These are phyloP conservation scores for Eucriotettix oculatus DNA, from an alignment of 2,888 invertebrate species.

Conservation along the genomic window DNA sequence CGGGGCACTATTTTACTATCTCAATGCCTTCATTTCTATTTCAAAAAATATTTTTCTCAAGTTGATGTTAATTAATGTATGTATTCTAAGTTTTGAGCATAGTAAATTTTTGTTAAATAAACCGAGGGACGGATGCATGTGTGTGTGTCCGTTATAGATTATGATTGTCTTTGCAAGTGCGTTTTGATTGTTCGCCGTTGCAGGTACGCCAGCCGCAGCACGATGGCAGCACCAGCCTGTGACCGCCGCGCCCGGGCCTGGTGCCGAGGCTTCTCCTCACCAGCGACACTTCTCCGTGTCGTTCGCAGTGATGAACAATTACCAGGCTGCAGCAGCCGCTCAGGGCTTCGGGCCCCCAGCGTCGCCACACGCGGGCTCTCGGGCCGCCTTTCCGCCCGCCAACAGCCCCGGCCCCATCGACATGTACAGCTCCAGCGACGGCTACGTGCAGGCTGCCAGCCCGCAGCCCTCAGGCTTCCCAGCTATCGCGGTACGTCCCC, in stretches of 20 bases:
- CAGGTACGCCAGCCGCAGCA: conserved; percentile 6
- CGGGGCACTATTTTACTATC: too few species aligned
- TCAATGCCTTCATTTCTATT: too few species aligned
- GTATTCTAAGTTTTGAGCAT: too few species aligned
- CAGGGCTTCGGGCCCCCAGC: conserved; percentile 69
- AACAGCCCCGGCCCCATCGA: conserved; percentile 80
- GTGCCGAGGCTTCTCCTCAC: conserved; percentile 1
- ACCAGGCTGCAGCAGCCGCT: conserved; percentile 58
- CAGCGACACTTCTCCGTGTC: background rate
- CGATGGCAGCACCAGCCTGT: conserved; percentile 7
- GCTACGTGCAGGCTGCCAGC: conserved; percentile 90
- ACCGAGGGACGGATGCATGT: too few species aligned
- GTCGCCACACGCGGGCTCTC: conserved; percentile 56
- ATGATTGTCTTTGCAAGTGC: conserved; percentile 4
- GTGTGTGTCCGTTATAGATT: too few species aligned
- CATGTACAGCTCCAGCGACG: conserved; percentile 77
- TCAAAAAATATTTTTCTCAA: too few species aligned
- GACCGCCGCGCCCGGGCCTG: background rate
- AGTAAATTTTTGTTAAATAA: too few species aligned
- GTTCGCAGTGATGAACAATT: conserved; percentile 86
- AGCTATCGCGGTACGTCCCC: conserved; percentile 70
- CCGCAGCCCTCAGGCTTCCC: conserved; percentile 94
- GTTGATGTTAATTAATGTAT: too few species aligned
- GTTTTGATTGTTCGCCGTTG: conserved; percentile 7
- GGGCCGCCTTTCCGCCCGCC: conserved; percentile 70